Evolutionary conservation across 2,888 invertebrate genomes (phyloP).

Genomic region (Ditula angustiorana): DNA sequence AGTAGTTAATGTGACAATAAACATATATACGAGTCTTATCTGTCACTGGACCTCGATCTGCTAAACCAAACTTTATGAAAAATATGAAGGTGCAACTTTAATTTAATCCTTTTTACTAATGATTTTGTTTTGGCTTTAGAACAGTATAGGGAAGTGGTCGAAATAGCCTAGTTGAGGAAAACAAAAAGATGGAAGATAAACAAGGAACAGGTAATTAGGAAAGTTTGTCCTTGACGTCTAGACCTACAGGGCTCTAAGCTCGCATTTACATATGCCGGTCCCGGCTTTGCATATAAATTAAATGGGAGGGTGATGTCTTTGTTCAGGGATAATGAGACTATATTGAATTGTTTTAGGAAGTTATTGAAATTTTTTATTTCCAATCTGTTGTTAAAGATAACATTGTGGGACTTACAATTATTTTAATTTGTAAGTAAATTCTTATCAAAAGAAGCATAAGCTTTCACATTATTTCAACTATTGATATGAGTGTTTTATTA

Average conservation of each 20-base stretch:
- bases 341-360: neutral
- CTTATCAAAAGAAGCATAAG: neutral
- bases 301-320: neutral
- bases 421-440: neutral
- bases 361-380: neutral
- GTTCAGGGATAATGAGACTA: neutral
- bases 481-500: too few relatives aligned
- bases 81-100: too few relatives aligned
- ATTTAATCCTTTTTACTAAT: too few relatives aligned
- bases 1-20: too few relatives aligned
- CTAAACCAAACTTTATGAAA: too few relatives aligned
- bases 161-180: neutral
- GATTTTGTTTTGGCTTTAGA: neutral
- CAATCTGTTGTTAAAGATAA: neutral
- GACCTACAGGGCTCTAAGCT: slow-evolving; percentile 9
- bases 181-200: neutral
- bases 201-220: slow-evolving; percentile 15
- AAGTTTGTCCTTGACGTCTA: slow-evolving; percentile 17
- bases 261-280: slow-evolving; percentile 21
- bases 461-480: too few relatives aligned
- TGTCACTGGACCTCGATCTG: too few relatives aligned
- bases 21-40: too few relatives aligned
- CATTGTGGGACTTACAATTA: neutral
- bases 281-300: slow-evolving; percentile 15
- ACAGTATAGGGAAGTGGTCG: neutral